Evolutionary conservation across 2,113 vertebrate genomes (phyloP).

Genomic region (Ciconia maguari): DNA sequence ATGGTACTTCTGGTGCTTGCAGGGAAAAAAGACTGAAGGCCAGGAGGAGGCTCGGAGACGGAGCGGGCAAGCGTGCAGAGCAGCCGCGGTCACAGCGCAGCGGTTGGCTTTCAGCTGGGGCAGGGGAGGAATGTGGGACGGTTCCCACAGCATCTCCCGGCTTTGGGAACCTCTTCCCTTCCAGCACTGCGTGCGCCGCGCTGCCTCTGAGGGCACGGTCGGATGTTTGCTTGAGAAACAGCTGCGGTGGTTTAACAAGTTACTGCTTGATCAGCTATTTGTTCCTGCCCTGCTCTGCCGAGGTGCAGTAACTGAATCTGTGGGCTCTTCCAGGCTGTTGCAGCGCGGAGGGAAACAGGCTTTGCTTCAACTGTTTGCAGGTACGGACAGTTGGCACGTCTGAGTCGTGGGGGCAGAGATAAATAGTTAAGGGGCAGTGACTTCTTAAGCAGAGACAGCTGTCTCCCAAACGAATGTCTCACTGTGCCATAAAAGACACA

Average conservation of each 20-base stretch:
- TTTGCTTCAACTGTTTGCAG: background rate
- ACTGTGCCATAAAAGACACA: conserved; percentile 42
- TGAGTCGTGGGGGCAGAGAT: background rate
- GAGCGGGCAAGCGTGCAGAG: background rate
- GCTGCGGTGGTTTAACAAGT: conserved; percentile 61
- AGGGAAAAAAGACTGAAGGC: background rate
- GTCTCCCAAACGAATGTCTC: conserved; percentile 17
- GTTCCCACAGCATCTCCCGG: conserved; percentile 36
- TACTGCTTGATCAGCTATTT: conserved; percentile 65
- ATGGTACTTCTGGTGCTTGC: background rate
- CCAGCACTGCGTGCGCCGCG: background rate
- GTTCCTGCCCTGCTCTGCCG: conserved; percentile 1
- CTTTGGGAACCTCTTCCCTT: conserved; percentile 5
- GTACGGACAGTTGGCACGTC: background rate
- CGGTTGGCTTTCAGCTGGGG: background rate
- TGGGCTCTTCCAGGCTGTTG: conserved; percentile 4
- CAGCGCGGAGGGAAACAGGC: background rate
- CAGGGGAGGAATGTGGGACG: background rate
- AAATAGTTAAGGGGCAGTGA: conserved; percentile 34
- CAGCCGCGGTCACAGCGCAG: background rate
- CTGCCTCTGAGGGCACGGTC: conserved; percentile 9
- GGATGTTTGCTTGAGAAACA: conserved; percentile 61
- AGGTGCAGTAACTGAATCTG: background rate
- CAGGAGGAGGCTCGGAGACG: background rate
- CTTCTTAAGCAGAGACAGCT: conserved; percentile 48